Conservation (phyloP, 2,888 invertebrate genomes). For the Gasteruption jaculator region DNA sequence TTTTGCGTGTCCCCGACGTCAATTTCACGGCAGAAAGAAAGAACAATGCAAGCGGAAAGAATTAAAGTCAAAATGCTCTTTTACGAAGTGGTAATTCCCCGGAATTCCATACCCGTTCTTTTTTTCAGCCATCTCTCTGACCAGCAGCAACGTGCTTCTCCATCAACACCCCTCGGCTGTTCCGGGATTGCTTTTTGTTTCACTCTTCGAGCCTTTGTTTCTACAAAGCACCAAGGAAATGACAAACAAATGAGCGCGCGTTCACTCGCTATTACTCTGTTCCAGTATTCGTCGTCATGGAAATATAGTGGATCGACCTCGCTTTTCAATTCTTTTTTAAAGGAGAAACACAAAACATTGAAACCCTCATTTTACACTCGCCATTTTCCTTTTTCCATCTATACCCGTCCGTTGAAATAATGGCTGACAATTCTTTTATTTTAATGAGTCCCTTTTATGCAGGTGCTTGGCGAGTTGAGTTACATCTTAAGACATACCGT, state of each 20-base stretch:
- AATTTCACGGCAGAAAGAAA: conserved; percentile 35
- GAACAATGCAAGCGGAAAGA: conserved; percentile 35
- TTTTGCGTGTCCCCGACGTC: too few relatives aligned
- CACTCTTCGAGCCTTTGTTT: conserved; percentile 38
- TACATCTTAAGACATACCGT: too few relatives aligned
- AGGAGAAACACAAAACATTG: conserved; percentile 14
- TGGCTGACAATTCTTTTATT: background rate
- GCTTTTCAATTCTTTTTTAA: conserved; percentile 20
- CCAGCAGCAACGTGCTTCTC: conserved; percentile 25
- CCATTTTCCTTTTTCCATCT: conserved; percentile 2
- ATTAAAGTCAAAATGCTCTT: conserved; percentile 41
- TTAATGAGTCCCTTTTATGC: background rate
- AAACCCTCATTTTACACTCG: too few relatives aligned
- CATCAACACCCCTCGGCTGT: conserved; percentile 20
- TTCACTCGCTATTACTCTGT: too few relatives aligned
- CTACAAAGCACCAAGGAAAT: conserved; percentile 46
- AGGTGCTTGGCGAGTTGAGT: too few relatives aligned
- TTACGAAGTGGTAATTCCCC: conserved; percentile 46
- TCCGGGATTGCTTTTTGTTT: conserved; percentile 42
- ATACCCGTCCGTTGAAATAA: background rate
- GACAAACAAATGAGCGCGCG: conserved; percentile 50
- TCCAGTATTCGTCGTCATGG: too few relatives aligned
- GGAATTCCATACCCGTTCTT: conserved; percentile 26
- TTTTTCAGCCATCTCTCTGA: conserved; percentile 18
- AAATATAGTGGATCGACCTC: conserved; percentile 2